phyloP scores from a whole-genome alignment of 2,797 vertebrate genomes.

The Hoplostethus atlanticus region DNA sequence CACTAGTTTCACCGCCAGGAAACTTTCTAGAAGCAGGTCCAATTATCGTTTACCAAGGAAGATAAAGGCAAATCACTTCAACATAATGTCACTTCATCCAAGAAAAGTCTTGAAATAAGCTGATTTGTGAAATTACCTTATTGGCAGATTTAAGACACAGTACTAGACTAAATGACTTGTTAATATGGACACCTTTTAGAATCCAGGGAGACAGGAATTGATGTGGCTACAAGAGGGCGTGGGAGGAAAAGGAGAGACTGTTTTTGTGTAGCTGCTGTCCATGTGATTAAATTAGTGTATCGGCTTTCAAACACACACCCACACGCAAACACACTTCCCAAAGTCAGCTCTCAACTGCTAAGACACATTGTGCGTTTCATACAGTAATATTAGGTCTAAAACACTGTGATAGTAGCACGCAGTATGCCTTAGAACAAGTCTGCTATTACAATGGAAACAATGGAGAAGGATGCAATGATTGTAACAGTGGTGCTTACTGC shows the following conservation, averaged over 20 bases:
- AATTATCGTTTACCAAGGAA: neutral
- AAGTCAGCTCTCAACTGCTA: neutral
- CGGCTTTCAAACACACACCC: neutral
- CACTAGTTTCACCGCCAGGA: too few species aligned
- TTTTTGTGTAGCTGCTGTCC: neutral
- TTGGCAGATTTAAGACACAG: neutral
- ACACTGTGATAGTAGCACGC: constrained; percentile 24
- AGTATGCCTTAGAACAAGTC: constrained; percentile 14
- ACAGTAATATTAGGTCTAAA: constrained; percentile 10
- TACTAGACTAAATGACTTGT: neutral
- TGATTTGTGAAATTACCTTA: neutral
- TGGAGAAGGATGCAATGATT: constrained; percentile 13
- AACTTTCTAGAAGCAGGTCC: too few species aligned
- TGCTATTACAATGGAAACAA: constrained; percentile 30
- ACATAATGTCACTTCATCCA: neutral
- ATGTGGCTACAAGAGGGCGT: neutral
- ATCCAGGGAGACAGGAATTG: too few species aligned
- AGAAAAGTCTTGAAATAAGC: neutral
- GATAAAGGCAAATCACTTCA: neutral
- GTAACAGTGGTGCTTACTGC: constrained; percentile 53
- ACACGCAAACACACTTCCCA: too few species aligned
- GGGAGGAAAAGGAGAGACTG: neutral
- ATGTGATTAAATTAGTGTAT: neutral
- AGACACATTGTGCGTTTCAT: neutral
- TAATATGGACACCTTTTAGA: neutral